These are phyloP conservation scores for Cavia aperea DNA, from an alignment of 2,113 vertebrate species.

Conservation along the genomic window DNA sequence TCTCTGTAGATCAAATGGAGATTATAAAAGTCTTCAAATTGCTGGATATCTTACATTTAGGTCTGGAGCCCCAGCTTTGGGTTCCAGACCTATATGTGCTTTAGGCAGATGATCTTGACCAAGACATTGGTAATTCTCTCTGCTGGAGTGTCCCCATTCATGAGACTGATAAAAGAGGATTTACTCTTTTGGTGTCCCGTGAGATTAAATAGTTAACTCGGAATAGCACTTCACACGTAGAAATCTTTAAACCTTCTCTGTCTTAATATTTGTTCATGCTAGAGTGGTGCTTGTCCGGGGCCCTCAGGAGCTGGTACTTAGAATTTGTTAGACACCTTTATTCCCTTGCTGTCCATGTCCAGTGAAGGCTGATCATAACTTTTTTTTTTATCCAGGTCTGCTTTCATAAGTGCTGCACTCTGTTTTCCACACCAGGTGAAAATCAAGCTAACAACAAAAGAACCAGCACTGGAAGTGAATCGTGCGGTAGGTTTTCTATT, in stretches of 20 bases:
- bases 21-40: not conserved
- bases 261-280: not conserved
- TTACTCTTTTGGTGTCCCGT: not conserved
- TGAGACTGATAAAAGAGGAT: not conserved
- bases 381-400: not conserved
- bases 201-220: not conserved
- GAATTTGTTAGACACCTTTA: not conserved
- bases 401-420: not conserved
- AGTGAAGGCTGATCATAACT: not conserved
- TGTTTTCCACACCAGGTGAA: not conserved
- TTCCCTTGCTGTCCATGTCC: not conserved
- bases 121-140: not conserved
- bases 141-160: not conserved
- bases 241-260: not conserved
- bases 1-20: not conserved
- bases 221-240: not conserved
- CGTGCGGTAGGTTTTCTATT: not conserved
- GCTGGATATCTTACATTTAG: not conserved
- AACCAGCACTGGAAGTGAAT: not conserved
- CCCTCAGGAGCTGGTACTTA: not conserved
- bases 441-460: not conserved
- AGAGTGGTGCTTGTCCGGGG: not conserved
- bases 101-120: not conserved
- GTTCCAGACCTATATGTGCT: not conserved
- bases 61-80: not conserved